A percentile compares a stretch with the other conserved stretches of the same genome.
Evolutionary conservation across 2,113 vertebrate genomes (phyloP).

Genomic region (Colossoma macropomum): DNA sequence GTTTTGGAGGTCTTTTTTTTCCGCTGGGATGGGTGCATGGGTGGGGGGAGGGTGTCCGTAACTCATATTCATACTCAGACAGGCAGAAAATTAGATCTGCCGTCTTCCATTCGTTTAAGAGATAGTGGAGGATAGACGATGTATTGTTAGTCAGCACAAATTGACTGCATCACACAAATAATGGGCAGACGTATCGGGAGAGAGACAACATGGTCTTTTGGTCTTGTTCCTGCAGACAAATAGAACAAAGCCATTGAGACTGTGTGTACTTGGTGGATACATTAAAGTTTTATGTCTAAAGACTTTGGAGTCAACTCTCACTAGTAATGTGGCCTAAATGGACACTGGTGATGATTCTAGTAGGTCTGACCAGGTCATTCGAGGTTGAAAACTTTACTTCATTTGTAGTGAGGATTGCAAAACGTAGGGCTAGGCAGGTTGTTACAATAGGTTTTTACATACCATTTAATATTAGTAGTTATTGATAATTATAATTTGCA

Average conservation of each 20-base stretch:
- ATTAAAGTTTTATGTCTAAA: neutral
- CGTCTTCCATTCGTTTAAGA: conserved; percentile 70
- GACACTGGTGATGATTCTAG: no score
- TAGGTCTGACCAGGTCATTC: no score
- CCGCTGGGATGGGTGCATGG: conserved; percentile 9
- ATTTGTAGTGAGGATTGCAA: no score
- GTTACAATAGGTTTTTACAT: no score
- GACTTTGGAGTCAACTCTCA: neutral
- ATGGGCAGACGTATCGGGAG: conserved; percentile 23
- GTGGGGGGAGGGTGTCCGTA: conserved; percentile 49
- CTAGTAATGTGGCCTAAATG: no score
- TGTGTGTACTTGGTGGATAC: neutral
- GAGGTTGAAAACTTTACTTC: no score
- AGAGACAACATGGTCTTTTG: conserved; percentile 21
- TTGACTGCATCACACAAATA: conserved; percentile 59
- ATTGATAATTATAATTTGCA: no score
- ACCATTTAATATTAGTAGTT: no score
- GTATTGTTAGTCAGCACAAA: conserved; percentile 76
- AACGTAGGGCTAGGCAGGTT: no score
- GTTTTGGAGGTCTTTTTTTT: conserved; percentile 13
- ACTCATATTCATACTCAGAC: conserved; percentile 78
- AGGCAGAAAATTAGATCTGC: conserved; percentile 80
- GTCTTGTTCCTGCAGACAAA: conserved; percentile 27
- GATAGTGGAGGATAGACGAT: conserved; percentile 68
- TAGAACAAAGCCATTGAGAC: neutral